Evolutionary conservation across 2,888 invertebrate species (phyloP).

Genomic region (Platynereis dumerilii): DNA sequence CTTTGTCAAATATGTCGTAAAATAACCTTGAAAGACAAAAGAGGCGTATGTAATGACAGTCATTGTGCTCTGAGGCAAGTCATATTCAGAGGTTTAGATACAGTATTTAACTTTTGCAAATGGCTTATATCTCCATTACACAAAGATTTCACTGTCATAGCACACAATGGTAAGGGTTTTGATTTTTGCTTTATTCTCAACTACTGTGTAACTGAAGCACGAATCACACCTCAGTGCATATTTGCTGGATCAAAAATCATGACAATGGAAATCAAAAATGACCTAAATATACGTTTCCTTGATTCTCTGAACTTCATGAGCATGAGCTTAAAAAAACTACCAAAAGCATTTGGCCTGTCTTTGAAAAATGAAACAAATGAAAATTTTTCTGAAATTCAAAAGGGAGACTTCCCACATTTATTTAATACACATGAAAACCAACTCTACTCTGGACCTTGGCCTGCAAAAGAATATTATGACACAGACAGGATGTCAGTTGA

Average conservation of each 20-base stretch:
- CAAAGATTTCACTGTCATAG: not conserved
- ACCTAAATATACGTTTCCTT: not conserved
- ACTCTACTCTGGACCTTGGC: not conserved
- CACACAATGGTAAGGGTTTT: not conserved
- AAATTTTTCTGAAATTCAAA: not conserved
- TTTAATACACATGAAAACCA: not conserved
- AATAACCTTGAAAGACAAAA: no score
- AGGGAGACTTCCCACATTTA: not conserved
- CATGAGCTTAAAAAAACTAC: not conserved
- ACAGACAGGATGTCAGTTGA: not conserved
- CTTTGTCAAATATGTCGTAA: no score
- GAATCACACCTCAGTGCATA: not conserved
- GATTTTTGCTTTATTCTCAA: constrained; percentile 3
- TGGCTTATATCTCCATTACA: not conserved
- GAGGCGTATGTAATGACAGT: no score
- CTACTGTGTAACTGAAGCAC: not conserved
- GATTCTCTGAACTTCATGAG: not conserved
- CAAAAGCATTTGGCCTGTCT: not conserved
- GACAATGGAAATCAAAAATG: not conserved
- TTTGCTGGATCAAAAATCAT: not conserved
- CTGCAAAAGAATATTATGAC: not conserved
- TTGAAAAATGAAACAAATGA: not conserved
- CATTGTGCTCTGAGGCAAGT: not conserved
- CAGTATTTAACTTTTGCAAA: not conserved
- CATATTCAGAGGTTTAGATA: not conserved